These are phyloP conservation scores for Thaumatotibia leucotreta DNA, from an alignment of 1,140 invertebrate genomes.

Conservation along the genomic window DNA sequence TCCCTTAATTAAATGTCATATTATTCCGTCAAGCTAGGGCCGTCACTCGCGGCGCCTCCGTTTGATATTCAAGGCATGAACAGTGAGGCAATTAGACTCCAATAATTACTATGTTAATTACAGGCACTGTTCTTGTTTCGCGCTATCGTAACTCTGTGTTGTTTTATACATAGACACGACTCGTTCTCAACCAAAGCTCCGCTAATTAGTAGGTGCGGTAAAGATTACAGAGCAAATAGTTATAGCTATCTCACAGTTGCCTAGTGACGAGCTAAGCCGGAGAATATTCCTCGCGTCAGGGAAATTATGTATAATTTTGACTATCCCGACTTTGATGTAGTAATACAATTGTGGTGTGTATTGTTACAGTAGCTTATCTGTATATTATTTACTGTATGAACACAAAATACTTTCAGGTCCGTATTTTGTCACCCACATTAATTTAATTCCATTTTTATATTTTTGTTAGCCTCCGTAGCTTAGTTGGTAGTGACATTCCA, in stretches of 20 bases:
- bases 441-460: no score
- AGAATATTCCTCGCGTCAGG: no score
- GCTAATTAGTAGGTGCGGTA: slow-evolving; percentile 48
- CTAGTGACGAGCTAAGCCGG: no score
- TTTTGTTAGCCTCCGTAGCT: no score
- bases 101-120: slow-evolving; percentile 72
- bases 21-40: slow-evolving; percentile 27
- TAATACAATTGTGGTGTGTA: no score
- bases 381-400: no score
- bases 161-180: slow-evolving; percentile 60
- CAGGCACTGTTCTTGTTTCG: slow-evolving; percentile 57
- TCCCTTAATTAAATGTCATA: slow-evolving; percentile 41
- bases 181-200: slow-evolving; percentile 42
- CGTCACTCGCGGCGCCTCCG: slow-evolving; percentile 37
- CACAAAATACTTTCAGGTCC: no score
- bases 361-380: no score
- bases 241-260: neutral
- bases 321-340: no score
- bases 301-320: no score
- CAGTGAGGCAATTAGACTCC: slow-evolving; percentile 63
- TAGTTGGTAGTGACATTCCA: no score
- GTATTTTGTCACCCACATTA: no score
- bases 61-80: slow-evolving; percentile 65
- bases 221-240: slow-evolving; percentile 41
- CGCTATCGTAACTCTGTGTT: slow-evolving; percentile 52